phyloP scores from a whole-genome alignment of 2,888 invertebrate species.

The Cetonia aurata region DNA sequence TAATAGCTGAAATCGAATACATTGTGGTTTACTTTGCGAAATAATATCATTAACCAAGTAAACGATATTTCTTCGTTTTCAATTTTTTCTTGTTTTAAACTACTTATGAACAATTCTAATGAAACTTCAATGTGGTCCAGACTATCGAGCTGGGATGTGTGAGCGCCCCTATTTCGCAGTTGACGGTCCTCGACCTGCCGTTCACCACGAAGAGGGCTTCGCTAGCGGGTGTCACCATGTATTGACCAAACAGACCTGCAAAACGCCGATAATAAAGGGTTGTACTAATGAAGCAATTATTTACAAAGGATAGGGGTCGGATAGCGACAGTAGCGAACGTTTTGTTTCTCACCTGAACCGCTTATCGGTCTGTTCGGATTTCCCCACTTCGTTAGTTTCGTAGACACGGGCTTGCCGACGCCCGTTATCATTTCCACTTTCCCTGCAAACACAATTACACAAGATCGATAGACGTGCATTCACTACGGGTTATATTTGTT shows the following conservation, averaged over 20 bases:
- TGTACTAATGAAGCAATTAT: constrained; percentile 33
- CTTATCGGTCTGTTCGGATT: constrained; percentile 76
- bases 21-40: constrained; percentile 27
- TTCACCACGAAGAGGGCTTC: constrained; percentile 80
- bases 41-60: constrained; percentile 16
- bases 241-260: constrained; percentile 77
- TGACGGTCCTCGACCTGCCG: constrained; percentile 77
- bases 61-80: constrained; percentile 18
- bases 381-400: constrained; percentile 72
- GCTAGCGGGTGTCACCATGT: constrained; percentile 79
- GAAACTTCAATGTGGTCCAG: constrained; percentile 75
- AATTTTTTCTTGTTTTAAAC: neutral
- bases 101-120: constrained; percentile 51
- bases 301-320: neutral
- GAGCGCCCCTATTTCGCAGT: constrained; percentile 80
- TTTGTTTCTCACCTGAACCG: constrained; percentile 67
- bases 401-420: constrained; percentile 73
- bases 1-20: constrained; percentile 31
- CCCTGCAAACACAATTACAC: constrained; percentile 64
- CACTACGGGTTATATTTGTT: neutral
- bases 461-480: constrained; percentile 20
- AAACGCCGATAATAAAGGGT: constrained; percentile 39
- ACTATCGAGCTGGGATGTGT: constrained; percentile 75
- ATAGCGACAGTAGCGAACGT: constrained; percentile 11
- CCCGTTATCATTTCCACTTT: constrained; percentile 84